Conservation (phyloP, 2,113 vertebrate species). For the Buteo buteo region DNA sequence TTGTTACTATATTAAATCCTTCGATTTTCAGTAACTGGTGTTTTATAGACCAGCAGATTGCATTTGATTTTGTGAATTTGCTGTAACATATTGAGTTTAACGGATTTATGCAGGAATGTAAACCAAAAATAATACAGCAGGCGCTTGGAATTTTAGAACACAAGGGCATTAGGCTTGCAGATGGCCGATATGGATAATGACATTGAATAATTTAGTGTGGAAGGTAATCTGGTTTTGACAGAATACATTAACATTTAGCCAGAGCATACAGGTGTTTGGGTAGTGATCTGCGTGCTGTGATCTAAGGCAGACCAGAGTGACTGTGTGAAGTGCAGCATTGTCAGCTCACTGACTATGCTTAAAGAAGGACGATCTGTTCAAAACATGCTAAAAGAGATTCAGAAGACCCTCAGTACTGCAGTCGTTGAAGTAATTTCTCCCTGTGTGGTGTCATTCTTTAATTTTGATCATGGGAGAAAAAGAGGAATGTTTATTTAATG, state of each 20-base stretch:
- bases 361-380: background rate
- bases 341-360: background rate
- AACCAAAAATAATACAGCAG: constrained; percentile 77
- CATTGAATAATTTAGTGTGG: constrained; percentile 71
- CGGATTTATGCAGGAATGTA: constrained; percentile 77
- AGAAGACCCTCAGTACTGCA: background rate
- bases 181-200: constrained; percentile 70
- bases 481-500: background rate
- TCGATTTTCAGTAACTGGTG: constrained; percentile 72
- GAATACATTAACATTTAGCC: constrained; percentile 75
- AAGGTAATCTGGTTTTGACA: constrained; percentile 73
- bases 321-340: background rate
- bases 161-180: constrained; percentile 70
- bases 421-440: background rate
- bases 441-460: background rate
- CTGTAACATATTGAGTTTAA: constrained; percentile 73
- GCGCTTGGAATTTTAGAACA: constrained; percentile 57
- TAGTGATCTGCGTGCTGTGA: background rate
- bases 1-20: constrained; percentile 71
- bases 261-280: constrained; percentile 59
- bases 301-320: background rate
- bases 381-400: background rate
- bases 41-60: constrained; percentile 79
- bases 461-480: background rate
- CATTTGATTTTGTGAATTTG: constrained; percentile 76